phyloP scores from a whole-genome alignment of 2,797 vertebrate genomes.

The Lacerta bilineata region DNA sequence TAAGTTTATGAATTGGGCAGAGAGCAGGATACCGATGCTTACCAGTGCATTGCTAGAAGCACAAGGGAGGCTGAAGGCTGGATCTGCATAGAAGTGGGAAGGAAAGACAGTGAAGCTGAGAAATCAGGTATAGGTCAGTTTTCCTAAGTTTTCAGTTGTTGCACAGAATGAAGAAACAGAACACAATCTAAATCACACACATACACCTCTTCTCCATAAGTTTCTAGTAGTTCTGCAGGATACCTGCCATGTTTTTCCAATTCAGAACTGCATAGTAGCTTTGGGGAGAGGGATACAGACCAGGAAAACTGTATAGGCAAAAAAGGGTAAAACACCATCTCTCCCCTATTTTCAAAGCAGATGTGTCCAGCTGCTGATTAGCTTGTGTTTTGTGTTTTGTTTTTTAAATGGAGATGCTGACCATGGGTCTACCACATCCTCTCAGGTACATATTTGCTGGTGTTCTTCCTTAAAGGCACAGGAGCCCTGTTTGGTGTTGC shows the following conservation, averaged over 20 bases:
- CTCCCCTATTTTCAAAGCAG: no score
- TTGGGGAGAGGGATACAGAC: neutral
- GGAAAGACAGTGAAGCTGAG: neutral
- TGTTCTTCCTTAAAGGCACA: neutral
- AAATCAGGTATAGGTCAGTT: neutral
- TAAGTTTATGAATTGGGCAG: neutral
- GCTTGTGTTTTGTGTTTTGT: neutral
- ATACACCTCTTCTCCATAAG: neutral
- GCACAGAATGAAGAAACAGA: no score
- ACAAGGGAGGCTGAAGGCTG: neutral
- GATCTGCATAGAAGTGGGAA: neutral
- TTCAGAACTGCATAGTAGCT: neutral
- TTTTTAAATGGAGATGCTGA: neutral
- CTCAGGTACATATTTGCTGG: neutral
- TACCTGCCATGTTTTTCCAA: neutral
- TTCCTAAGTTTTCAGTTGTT: neutral
- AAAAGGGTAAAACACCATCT: no score
- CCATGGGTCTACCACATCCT: neutral
- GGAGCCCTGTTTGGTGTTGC: neutral
- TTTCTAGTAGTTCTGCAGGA: neutral
- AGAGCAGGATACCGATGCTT: neutral
- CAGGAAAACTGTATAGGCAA: neutral
- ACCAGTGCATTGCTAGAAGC: neutral
- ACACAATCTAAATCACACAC: neutral
- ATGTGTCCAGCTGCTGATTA: neutral